Percentiles rank a stretch among this genome's conserved stretches.
Evolutionary conservation across 92 coral and sea anemone genomes (phyloP).

Genomic region (Diadumene lineata): DNA sequence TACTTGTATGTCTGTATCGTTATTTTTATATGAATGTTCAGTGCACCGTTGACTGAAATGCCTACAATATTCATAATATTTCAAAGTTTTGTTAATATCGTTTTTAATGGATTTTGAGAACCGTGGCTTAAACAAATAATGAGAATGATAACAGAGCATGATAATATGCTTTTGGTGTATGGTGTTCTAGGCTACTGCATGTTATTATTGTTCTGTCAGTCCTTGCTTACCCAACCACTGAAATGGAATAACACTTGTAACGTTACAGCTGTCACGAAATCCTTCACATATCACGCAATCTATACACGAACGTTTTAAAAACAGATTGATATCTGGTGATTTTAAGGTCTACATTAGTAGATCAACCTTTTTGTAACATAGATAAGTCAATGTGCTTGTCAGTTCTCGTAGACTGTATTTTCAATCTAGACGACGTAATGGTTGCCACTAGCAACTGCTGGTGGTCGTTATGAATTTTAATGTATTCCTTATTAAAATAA

Average conservation of each 20-base stretch:
- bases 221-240: neutral
- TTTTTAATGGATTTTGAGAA: no score
- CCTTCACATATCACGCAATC: neutral
- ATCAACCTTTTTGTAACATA: neutral
- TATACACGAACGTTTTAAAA: neutral
- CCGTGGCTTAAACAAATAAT: neutral
- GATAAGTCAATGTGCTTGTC: neutral
- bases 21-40: no score
- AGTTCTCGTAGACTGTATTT: neutral
- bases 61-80: no score
- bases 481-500: slow-evolving; percentile 10
- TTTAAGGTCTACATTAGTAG: neutral
- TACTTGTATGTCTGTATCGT: no score
- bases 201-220: neutral
- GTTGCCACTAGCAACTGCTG: slow-evolving; percentile 35
- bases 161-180: neutral
- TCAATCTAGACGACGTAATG: neutral
- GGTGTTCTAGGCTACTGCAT: neutral
- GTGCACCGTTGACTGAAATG: no score
- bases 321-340: neutral
- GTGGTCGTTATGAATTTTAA: slow-evolving; percentile 31
- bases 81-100: no score
- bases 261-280: slow-evolving; percentile 9
- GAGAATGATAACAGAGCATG: neutral
- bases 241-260: neutral